A percentile compares a stretch with the other conserved stretches of the same genome.
These are phyloP conservation scores for Noturus placidus DNA, from an alignment of 2,113 vertebrate genomes.

Conservation along the genomic window DNA sequence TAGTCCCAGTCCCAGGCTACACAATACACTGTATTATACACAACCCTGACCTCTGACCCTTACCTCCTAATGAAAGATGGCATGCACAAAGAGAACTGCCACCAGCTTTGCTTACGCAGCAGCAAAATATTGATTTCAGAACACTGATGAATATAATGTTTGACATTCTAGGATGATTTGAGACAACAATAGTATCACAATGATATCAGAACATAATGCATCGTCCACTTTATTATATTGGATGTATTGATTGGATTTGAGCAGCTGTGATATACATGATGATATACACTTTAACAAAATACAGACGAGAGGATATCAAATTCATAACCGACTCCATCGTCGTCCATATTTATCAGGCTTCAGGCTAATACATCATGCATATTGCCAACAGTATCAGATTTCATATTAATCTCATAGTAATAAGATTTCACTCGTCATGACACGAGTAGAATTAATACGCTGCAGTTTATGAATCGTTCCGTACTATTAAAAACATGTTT, in stretches of 20 bases:
- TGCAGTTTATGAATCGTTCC: not conserved
- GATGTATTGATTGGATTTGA: not conserved
- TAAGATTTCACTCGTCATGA: not conserved
- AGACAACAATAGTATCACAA: not conserved
- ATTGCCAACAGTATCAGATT: slow-evolving; percentile 2
- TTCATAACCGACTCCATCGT: not conserved
- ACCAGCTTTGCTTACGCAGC: not conserved
- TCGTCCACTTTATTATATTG: not conserved
- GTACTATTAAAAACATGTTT: not conserved
- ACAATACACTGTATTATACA: not conserved
- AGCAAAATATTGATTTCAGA: not conserved
- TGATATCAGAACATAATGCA: not conserved
- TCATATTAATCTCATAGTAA: not conserved
- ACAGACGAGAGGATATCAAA: not conserved
- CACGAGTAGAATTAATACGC: not conserved
- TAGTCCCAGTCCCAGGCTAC: not conserved
- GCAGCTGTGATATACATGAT: not conserved
- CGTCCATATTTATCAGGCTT: slow-evolving; percentile 3
- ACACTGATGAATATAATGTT: not conserved
- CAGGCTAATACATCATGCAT: not conserved
- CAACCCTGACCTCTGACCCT: slow-evolving; percentile 4
- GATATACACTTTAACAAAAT: not conserved
- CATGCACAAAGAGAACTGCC: not conserved
- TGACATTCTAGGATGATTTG: not conserved
- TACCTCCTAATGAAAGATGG: not conserved